Conservation (phyloP, 2,797 vertebrate species). For the Taenioides sp. region DNA sequence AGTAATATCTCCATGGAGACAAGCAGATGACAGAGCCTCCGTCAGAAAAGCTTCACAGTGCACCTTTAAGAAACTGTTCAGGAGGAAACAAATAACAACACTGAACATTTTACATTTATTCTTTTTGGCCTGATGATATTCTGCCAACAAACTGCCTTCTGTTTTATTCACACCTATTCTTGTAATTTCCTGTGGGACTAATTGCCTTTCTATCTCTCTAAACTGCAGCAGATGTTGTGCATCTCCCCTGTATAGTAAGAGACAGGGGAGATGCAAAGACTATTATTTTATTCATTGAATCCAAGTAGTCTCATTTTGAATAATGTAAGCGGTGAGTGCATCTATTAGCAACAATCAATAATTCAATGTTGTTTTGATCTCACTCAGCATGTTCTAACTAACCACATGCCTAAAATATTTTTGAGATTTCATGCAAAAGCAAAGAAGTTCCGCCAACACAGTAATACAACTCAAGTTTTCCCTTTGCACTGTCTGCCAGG, state of each 20-base stretch:
- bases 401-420: conserved; percentile 29
- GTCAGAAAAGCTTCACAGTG: too few relatives aligned
- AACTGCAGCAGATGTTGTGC: conserved; percentile 16
- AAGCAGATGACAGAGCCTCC: too few relatives aligned
- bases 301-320: conserved; percentile 59
- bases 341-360: conserved; percentile 70
- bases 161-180: conserved; percentile 10
- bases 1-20: too few relatives aligned
- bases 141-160: not conserved
- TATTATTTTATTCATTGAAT: conserved; percentile 44
- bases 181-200: conserved; percentile 4
- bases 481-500: conserved; percentile 3
- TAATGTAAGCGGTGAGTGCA: conserved; percentile 57
- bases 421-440: conserved; percentile 50
- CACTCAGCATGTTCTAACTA: conserved; percentile 51
- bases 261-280: not conserved
- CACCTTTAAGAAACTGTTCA: too few relatives aligned
- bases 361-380: conserved; percentile 67
- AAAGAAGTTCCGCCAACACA: conserved; percentile 33
- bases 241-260: not conserved
- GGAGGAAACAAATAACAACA: too few relatives aligned
- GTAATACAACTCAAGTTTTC: conserved; percentile 23
- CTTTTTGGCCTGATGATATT: not conserved
- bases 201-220: conserved; percentile 1
- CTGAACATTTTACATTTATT: too few relatives aligned